phyloP scores from a whole-genome alignment of 1,140 invertebrate genomes.

The Lordiphosa collinella region DNA sequence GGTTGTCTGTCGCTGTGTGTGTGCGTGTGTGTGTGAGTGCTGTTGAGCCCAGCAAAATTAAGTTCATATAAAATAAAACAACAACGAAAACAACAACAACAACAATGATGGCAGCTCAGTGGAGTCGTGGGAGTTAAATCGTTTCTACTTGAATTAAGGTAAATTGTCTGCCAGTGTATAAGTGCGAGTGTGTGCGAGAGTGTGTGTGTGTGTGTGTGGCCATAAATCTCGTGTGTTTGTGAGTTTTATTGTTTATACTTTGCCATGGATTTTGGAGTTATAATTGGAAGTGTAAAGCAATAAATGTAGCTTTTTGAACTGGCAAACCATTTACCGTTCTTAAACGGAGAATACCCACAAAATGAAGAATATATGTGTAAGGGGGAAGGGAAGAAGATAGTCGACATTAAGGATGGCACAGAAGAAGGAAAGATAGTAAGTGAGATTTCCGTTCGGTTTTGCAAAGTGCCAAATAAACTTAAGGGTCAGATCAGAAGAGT shows the following conservation, averaged over 20 bases:
- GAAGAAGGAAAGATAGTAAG: too few species aligned
- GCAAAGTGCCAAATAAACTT: too few species aligned
- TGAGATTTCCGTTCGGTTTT: too few species aligned
- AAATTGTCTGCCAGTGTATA: constrained; percentile 34
- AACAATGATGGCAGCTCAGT: constrained; percentile 49
- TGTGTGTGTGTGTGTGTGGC: constrained; percentile 36
- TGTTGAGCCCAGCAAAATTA: constrained; percentile 68
- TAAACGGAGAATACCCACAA: constrained; percentile 27
- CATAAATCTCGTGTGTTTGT: constrained; percentile 60
- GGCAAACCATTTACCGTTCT: constrained; percentile 24
- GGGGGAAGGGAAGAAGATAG: background rate
- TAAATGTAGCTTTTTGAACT: constrained; percentile 45
- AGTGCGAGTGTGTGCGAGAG: constrained; percentile 2
- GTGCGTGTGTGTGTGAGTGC: constrained; percentile 33
- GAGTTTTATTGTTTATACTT: constrained; percentile 65
- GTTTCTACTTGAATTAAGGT: constrained; percentile 75
- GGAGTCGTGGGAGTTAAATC: constrained; percentile 65
- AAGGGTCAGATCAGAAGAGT: too few species aligned
- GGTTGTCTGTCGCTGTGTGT: constrained; percentile 44
- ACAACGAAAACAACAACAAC: constrained; percentile 45
- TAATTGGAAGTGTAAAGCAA: constrained; percentile 75
- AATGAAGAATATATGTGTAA: constrained; percentile 14
- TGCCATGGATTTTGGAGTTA: constrained; percentile 65
- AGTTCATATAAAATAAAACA: constrained; percentile 75
- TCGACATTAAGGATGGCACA: too few species aligned